Evolutionary conservation across 2,797 vertebrate genomes (phyloP).

Genomic region (Amblyraja radiata): DNA sequence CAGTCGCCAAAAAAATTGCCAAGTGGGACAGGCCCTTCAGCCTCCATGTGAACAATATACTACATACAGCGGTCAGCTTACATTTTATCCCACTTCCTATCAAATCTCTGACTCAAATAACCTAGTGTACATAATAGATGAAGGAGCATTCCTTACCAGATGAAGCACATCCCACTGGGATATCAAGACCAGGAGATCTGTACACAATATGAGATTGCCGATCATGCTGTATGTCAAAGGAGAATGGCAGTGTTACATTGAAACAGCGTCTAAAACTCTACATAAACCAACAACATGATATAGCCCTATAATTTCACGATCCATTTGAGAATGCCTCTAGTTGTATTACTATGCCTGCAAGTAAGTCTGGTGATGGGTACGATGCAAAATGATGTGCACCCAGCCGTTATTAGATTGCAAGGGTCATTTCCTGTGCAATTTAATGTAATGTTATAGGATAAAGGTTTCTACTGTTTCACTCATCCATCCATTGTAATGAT

Average conservation of each 20-base stretch:
- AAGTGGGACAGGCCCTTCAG: not conserved
- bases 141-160: constrained; percentile 50
- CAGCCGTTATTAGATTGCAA: constrained; percentile 17
- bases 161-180: constrained; percentile 49
- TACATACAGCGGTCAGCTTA: not conserved
- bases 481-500: not conserved
- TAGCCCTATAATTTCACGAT: not conserved
- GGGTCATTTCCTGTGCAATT: not conserved
- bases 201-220: constrained; percentile 66
- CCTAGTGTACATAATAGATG: not conserved
- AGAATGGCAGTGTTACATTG: not conserved
- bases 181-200: constrained; percentile 58
- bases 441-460: constrained; percentile 6
- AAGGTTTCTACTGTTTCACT: not conserved
- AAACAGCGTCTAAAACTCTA: not conserved
- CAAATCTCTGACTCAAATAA: not conserved
- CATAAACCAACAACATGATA: not conserved
- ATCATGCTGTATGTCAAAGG: constrained; percentile 49
- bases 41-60: not conserved
- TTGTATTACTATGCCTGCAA: not conserved
- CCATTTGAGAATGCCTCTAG: not conserved
- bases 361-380: not conserved
- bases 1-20: too few species aligned
- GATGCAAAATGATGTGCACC: not conserved
- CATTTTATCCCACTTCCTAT: not conserved